Conservation (phyloP, 1,140 invertebrate species). For the Probaryconus sp. region DNA sequence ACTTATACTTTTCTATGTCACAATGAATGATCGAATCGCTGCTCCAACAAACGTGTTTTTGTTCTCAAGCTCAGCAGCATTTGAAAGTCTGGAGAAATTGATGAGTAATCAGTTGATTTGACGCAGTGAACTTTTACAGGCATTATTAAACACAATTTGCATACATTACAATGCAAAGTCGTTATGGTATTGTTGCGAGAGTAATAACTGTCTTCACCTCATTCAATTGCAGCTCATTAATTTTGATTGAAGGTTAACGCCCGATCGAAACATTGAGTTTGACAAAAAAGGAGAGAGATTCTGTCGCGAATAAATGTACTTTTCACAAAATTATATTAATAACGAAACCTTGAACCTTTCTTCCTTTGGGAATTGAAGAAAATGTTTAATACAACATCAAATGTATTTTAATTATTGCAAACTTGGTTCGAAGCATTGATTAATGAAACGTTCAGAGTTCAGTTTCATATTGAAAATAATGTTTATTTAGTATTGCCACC, state of each 20-base stretch:
- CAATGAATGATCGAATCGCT: constrained; percentile 19
- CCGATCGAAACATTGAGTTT: constrained; percentile 22
- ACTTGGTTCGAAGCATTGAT: too few relatives aligned
- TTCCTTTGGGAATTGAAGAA: too few relatives aligned
- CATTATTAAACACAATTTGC: constrained; percentile 41
- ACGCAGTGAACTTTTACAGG: constrained; percentile 34
- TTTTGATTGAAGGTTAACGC: constrained; percentile 29
- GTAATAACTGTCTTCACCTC: constrained; percentile 43
- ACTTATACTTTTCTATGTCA: constrained; percentile 55
- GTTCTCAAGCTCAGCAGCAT: constrained; percentile 27
- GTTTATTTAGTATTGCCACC: not conserved
- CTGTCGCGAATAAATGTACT: too few relatives aligned
- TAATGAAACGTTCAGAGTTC: too few relatives aligned
- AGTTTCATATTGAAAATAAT: too few relatives aligned
- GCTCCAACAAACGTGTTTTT: constrained; percentile 12
- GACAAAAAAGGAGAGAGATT: constrained; percentile 7
- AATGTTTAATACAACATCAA: too few relatives aligned
- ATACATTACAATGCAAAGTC: constrained; percentile 31
- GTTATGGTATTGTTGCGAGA: constrained; percentile 3
- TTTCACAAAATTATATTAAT: too few relatives aligned
- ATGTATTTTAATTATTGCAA: too few relatives aligned
- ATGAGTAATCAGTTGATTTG: constrained; percentile 47
- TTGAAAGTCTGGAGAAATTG: constrained; percentile 55
- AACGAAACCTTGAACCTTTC: too few relatives aligned
- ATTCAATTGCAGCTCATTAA: constrained; percentile 34